phyloP scores from a whole-genome alignment of 2,113 vertebrate genomes.

The Anguilla japonica region DNA sequence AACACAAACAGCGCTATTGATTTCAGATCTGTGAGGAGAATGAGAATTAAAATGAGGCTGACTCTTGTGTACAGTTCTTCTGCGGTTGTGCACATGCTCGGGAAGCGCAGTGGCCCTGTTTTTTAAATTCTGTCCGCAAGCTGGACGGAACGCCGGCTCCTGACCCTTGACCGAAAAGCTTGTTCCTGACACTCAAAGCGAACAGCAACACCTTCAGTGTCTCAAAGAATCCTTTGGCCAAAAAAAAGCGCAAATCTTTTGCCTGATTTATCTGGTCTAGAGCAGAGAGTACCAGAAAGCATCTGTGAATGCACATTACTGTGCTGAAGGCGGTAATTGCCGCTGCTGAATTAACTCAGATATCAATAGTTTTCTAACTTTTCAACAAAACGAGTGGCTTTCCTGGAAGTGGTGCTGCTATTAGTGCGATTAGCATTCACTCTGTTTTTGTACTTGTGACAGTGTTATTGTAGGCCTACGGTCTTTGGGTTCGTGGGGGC shows the following conservation, averaged over 20 bases:
- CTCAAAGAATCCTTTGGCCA: neutral
- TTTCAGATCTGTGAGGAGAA: neutral
- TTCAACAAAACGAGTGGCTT: too few species aligned
- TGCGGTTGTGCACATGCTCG: neutral
- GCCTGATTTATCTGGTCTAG: neutral
- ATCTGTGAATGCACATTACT: conserved; percentile 2
- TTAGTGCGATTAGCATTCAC: neutral
- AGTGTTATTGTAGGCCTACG: neutral
- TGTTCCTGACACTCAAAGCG: neutral
- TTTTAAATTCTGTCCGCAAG: neutral
- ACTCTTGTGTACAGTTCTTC: neutral
- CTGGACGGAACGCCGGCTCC: neutral
- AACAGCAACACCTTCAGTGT: neutral
- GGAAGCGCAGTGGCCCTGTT: neutral
- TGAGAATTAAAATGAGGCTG: neutral
- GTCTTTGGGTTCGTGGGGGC: neutral
- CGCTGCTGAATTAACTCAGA: neutral
- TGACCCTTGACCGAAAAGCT: neutral
- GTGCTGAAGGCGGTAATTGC: neutral
- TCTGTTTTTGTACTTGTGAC: neutral
- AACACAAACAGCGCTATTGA: neutral
- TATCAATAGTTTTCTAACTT: neutral
- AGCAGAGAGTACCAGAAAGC: conserved; percentile 12
- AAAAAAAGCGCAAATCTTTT: neutral
- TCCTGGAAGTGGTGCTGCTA: neutral